Conservation (phyloP, 2,797 vertebrate genomes). For the Poecilia gillii region DNA sequence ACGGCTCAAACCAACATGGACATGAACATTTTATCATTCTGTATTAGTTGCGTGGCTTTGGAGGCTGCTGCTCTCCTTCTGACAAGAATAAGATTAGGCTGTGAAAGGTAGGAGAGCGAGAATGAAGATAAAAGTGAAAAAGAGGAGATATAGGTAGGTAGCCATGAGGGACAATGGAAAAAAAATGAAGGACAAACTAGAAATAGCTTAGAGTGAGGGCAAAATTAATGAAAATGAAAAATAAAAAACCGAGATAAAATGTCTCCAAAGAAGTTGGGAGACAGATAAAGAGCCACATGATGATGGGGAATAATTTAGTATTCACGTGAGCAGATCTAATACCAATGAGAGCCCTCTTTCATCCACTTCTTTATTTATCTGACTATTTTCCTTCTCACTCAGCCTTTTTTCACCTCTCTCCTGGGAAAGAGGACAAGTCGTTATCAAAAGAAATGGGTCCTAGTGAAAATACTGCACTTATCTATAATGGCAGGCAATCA, state of each 20-base stretch:
- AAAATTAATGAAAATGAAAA: slow-evolving; percentile 7
- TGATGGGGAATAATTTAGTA: slow-evolving; percentile 39
- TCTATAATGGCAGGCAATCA: slow-evolving; percentile 67
- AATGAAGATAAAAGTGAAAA: slow-evolving; percentile 13
- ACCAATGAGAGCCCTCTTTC: slow-evolving; percentile 33
- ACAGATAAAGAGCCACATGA: slow-evolving; percentile 15
- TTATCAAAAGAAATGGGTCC: slow-evolving; percentile 71
- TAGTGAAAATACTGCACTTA: slow-evolving; percentile 67
- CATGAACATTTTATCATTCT: slow-evolving; percentile 13
- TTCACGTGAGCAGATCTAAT: slow-evolving; percentile 50
- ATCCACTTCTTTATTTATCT: slow-evolving; percentile 21
- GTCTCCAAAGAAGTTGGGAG: background rate
- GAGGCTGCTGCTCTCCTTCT: slow-evolving; percentile 5
- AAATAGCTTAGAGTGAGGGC: slow-evolving; percentile 7
- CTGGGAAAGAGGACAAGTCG: slow-evolving; percentile 43
- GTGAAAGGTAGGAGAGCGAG: slow-evolving; percentile 3
- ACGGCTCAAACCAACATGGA: background rate
- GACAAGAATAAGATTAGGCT: slow-evolving; percentile 18
- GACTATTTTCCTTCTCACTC: slow-evolving; percentile 19
- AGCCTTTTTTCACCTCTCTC: slow-evolving; percentile 48
- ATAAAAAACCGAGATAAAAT: slow-evolving; percentile 2
- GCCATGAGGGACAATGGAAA: background rate
- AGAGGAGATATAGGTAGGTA: background rate
- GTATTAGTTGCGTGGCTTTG: background rate
- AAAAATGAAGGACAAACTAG: background rate